A percentile compares a stretch with the other conserved stretches of the same genome.
phyloP scores from a whole-genome alignment of 2,797 vertebrate genomes.

The Anguilla obscura region DNA sequence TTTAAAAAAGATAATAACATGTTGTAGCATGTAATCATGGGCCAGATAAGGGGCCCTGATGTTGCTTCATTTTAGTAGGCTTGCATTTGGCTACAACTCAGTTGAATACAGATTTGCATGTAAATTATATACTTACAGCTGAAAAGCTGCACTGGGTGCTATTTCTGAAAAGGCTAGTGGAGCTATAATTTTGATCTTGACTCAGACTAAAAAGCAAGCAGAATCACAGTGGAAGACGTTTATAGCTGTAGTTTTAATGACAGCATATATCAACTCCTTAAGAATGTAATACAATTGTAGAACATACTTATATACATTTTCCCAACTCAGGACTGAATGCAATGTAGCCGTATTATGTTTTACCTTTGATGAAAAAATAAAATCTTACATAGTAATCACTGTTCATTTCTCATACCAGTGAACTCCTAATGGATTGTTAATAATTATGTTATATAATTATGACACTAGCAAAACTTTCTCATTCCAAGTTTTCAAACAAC shows the following conservation, averaged over 20 bases:
- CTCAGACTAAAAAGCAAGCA: neutral
- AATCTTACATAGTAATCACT: neutral
- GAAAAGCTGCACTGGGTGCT: neutral
- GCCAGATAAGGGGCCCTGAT: constrained; percentile 26
- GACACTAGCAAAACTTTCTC: neutral
- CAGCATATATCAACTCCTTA: neutral
- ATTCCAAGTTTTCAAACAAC: neutral
- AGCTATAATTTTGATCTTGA: neutral
- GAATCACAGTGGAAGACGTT: neutral
- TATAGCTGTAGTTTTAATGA: neutral
- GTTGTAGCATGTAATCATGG: neutral
- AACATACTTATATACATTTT: neutral
- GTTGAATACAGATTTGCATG: neutral
- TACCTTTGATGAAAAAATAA: neutral
- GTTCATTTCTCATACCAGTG: neutral
- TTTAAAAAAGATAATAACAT: neutral
- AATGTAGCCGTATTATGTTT: neutral
- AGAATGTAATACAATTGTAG: neutral
- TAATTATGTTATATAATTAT: neutral
- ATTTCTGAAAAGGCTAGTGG: neutral
- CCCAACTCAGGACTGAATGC: neutral
- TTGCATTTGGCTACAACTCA: neutral
- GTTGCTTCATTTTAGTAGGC: constrained; percentile 1
- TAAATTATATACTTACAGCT: constrained; percentile 2
- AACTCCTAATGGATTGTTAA: constrained; percentile 16